Evolutionary conservation across 2,113 vertebrate genomes (phyloP).

Genomic region (Albula glossodonta): DNA sequence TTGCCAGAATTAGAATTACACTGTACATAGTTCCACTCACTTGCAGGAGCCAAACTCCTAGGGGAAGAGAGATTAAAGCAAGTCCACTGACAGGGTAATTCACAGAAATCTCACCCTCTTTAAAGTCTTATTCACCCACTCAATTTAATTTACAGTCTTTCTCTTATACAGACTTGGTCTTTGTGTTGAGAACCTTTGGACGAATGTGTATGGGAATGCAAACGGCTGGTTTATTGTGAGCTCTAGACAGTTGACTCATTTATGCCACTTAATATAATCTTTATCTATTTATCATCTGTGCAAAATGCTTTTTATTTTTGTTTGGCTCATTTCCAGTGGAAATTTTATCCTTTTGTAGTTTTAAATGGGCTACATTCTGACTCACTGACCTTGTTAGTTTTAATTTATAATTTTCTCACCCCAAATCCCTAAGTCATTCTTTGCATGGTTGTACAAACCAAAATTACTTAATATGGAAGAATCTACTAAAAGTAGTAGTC

Average conservation of each 20-base stretch:
- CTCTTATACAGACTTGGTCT: neutral
- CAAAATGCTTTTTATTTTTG: neutral
- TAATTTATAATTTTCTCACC: neutral
- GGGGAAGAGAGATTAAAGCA: neutral
- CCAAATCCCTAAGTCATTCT: neutral
- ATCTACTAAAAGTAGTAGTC: neutral
- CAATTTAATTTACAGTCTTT: neutral
- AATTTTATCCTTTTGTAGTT: neutral
- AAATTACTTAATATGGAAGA: neutral
- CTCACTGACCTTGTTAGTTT: conserved; percentile 7
- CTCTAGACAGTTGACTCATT: neutral
- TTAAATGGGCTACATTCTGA: neutral
- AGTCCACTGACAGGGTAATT: neutral
- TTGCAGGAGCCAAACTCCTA: neutral
- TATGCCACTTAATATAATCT: neutral
- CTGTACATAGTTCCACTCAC: neutral
- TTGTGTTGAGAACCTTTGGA: neutral
- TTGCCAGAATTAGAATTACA: neutral
- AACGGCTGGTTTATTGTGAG: neutral
- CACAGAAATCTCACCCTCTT: neutral
- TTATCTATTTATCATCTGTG: neutral
- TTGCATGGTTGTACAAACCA: conserved; percentile 10
- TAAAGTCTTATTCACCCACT: neutral
- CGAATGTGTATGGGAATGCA: neutral
- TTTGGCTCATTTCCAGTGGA: neutral